These are phyloP conservation scores for Hemitrygon akajei DNA, from an alignment of 2,797 vertebrate genomes.

Conservation along the genomic window DNA sequence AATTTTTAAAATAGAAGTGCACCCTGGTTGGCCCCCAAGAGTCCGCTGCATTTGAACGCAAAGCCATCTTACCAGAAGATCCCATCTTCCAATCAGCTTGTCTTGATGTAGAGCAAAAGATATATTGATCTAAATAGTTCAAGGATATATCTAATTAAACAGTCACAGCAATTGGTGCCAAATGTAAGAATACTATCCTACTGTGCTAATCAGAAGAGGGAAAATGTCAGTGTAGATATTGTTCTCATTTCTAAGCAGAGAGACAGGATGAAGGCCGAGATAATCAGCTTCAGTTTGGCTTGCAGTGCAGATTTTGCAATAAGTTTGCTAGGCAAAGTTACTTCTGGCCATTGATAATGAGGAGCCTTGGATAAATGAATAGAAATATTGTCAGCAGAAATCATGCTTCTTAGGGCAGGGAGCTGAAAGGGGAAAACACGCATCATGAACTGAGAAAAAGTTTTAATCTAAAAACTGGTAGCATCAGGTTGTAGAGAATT, in stretches of 20 bases:
- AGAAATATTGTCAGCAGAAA: background rate
- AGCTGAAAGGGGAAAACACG: background rate
- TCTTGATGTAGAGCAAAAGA: background rate
- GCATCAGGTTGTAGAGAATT: background rate
- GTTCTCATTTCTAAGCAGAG: background rate
- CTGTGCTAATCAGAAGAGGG: background rate
- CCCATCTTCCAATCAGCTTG: background rate
- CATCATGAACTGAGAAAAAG: background rate
- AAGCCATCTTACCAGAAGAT: no score
- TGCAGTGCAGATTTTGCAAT: background rate
- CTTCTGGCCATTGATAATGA: background rate
- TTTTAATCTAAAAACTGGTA: background rate
- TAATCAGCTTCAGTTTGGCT: background rate
- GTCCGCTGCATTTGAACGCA: no score
- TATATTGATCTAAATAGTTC: background rate
- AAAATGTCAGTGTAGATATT: background rate
- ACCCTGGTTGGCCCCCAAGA: no score
- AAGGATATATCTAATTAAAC: background rate
- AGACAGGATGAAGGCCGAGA: background rate
- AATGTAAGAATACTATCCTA: background rate
- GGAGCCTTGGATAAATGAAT: background rate
- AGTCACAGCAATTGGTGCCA: background rate
- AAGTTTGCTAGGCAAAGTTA: background rate
- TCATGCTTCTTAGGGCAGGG: background rate
- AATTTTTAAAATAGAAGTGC: no score